Evolutionary conservation across 1,140 invertebrate species (phyloP).

Genomic region (Hyposmocoma kahamanoa): DNA sequence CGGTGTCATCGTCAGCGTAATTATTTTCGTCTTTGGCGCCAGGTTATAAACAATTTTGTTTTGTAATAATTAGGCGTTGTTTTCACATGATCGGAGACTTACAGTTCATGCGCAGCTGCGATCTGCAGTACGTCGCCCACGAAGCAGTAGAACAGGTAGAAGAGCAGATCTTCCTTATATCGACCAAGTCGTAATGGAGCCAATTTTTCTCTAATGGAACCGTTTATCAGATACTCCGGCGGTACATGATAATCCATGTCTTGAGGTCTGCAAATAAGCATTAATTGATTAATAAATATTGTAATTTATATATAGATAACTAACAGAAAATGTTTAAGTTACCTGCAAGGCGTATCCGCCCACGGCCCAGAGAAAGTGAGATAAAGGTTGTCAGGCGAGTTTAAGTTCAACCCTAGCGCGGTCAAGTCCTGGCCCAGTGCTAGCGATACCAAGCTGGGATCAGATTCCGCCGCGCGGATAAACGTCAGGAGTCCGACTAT

Average conservation of each 20-base stretch:
- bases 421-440: conserved; percentile 98
- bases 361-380: conserved; percentile 98
- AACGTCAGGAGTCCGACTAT: conserved; percentile 98
- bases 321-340: too few species aligned
- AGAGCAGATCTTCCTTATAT: conserved; percentile 98
- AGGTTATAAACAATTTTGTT: too few species aligned
- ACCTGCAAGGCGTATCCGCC: conserved; percentile 95
- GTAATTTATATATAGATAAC: too few species aligned
- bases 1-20: too few species aligned
- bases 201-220: conserved; percentile 93
- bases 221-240: conserved; percentile 98
- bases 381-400: conserved; percentile 97
- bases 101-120: conserved; percentile 97
- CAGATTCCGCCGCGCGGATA: conserved; percentile 96
- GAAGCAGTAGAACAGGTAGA: conserved; percentile 99
- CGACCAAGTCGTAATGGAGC: conserved; percentile 95
- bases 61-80: too few species aligned
- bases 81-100: too few species aligned
- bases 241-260: conserved; percentile 99
- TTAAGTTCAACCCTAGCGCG: conserved; percentile 97
- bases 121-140: conserved; percentile 98
- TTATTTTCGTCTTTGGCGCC: too few species aligned
- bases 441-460: conserved; percentile 95
- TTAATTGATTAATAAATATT: too few species aligned
- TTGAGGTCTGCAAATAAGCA: conserved; percentile 85